Evolutionary conservation across 53 echinoderm and acorn worm species (phyloP), one percentile per base, ranked within the genome.

Genomic region (Actinopyga echinites): DNA sequence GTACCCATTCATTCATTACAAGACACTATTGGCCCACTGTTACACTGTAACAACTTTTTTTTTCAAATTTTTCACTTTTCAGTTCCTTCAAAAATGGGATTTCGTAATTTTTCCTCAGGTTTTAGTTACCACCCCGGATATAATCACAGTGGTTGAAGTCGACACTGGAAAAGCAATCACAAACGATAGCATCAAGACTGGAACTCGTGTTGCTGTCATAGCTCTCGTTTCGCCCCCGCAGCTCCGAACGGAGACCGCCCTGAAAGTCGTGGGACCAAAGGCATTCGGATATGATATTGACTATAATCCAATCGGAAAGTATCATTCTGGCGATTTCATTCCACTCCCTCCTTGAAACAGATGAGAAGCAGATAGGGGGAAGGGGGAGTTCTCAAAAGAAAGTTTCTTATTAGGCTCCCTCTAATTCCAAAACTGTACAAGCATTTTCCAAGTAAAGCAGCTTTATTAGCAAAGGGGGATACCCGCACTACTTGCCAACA

Each of bases 251-350:
- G 62, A 52, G 74, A 52, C 42, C 33, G 95, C 93, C 6, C 65
- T 95, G 9, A 24, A 87, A 6, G 82, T 91, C 20, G 83, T 95
- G 2, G 93, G 95, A 23, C 93, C 95, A 8, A 79, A 74, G 44
- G 95, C 91, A 3, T 95, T 95, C 79, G 90, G 86, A n/a, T 91
- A 89, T 62, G 86, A 86, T 20, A 74, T 82, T 26, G 93, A 93
- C 23, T 95, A 90, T 64, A 80, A 56, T 10, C 92, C 95, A 4
- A 63, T 92, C 30, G 84, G 86, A 26, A 85, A 88, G 9, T 92
- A 90, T 56, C 37, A 78, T 9, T 3, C 69, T 21, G 74, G 62
- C 44, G n/a, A 21, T 56, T 75, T 91, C 5, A 89, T 91, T 28
- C 91, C 91, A 24, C 65, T 79, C 25, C 57, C 78, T 34, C 89